Evolutionary conservation across 2,888 invertebrate genomes (phyloP), one percentile per base, ranked within the genome.

Genomic region (Trichogramma dendrolimi): DNA sequence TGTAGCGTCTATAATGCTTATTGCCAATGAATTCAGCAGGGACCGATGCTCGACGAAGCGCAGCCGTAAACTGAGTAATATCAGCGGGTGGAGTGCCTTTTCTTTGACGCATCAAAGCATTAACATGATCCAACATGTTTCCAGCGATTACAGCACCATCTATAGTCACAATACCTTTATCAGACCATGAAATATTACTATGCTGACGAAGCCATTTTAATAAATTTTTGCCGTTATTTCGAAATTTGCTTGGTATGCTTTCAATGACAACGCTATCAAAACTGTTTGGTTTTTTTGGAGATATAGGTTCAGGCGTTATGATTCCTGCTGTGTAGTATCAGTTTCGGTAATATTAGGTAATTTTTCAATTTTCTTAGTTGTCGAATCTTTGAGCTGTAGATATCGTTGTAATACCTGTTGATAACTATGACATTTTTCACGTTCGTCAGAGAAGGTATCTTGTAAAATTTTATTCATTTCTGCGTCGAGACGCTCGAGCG

Each of bases 51-150:
- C 6, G 14, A 14, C 51, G 41, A 8, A 63, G 53, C 10, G 55
- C 4, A 2, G 42, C 50, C 2, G 59, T 47, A 59, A 62, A 62
- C 38, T 52, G 55, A 7, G 27, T n/a, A 7, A 52, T 39, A 4
- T 59, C 59, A 4, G 46, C 10, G 55, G 52, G 51, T 44, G 1
- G n/a, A n/a, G 52, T 6, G 4, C 14, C 39, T 54, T 61, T 61
- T 55, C 57, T 49, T 4, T 14, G n/a, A 43, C 52, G 27, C 51
- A 62, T 64, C 1, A 54, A 38, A 6, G 58, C 64, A 40, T 64
- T 64, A 43, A 65, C 55, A 48, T 63, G 58, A 42, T 61, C 52
- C 40, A 65, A 61, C 7, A 61, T 63, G 4, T 51, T 50, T 4
- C 49, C 51, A 11, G 38, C 11, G n/a, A 65, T 48, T 4, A 39